Evolutionary conservation across 2,797 vertebrate species (phyloP), one percentile per base, ranked within the genome.

Genomic region (Pseudomugil tenellus): DNA sequence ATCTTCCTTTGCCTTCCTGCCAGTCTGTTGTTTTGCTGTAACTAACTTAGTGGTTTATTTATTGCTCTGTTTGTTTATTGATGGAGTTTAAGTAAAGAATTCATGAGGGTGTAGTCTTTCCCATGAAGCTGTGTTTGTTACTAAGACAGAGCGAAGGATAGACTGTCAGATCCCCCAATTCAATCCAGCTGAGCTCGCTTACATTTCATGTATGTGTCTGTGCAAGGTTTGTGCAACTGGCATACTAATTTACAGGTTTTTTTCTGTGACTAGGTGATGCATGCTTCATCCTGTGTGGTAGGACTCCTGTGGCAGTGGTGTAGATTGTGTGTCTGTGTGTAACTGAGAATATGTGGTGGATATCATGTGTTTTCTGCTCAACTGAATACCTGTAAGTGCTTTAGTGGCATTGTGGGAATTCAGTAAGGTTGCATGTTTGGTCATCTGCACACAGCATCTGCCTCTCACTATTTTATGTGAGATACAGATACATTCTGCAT

Each of bases 1-100:
- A n/a, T 75, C 49, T 77, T 51, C 67, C 17, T 54, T 37, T 34
- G 70, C 65, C 53, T 51, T 65, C 63, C 63, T 25, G 82, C 70
- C 78, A 35, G 60, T 48, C 63, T 74, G 68, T 76, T 78, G 79
- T 83, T 81, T 74, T 66, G 76, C 73, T 77, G 81, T 83, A 74
- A 89, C 81, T 80, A 84, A 87, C 65, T 79, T 85, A 49, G 69
- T 89, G 83, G 80, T 90, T 92, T 90, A 92, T 91, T 91, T 85
- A 89, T 89, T 71, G 66, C 61, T 74, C 62, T 80, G 79, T 79
- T 92, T 89, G 85, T 82, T 91, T 91, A 90, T 89, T 87, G 88
- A 91, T 89, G 57, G 71, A 74, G 58, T 70, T 67, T 43, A 9
- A 46, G 71, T 89, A 67, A 83, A 87, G 52, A 74, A 89, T 88